A percentile compares a stretch with the other conserved stretches of the same genome.
Evolutionary conservation across 2,113 vertebrate species (phyloP).

Genomic region (Dipodomys spectabilis): DNA sequence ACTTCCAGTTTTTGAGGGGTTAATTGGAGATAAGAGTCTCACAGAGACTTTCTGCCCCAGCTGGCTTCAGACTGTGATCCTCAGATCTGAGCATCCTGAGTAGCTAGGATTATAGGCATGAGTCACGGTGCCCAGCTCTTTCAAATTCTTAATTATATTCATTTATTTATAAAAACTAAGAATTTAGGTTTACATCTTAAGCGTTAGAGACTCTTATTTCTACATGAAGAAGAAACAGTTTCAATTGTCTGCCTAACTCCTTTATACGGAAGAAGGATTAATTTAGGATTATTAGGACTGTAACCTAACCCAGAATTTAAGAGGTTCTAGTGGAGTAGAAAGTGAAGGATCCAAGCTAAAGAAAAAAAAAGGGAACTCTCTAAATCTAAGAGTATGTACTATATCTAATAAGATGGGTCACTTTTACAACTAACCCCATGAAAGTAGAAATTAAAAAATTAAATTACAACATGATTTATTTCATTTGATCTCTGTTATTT

Average conservation of each 20-base stretch:
- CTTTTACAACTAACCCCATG: too few relatives aligned
- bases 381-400: constrained; percentile 19
- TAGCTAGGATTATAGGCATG: too few relatives aligned
- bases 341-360: not conserved
- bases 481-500: constrained; percentile 27
- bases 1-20: too few relatives aligned
- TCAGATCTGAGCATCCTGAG: too few relatives aligned
- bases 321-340: constrained; percentile 40
- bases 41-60: too few relatives aligned
- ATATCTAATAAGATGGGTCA: not conserved
- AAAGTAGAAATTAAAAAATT: not conserved
- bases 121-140: too few relatives aligned
- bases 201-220: constrained; percentile 54
- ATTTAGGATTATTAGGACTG: constrained; percentile 58
- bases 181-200: not conserved
- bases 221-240: constrained; percentile 52
- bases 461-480: not conserved
- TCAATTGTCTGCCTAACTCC: constrained; percentile 50
- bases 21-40: too few relatives aligned
- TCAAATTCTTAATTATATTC: constrained; percentile 28
- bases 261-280: constrained; percentile 63
- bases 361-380: not conserved
- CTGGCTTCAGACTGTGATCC: too few relatives aligned
- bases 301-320: constrained; percentile 44
- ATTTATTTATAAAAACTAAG: constrained; percentile 57